These are phyloP conservation scores for Drosophila azteca DNA, from an alignment of 1,140 invertebrate species.

Conservation along the genomic window DNA sequence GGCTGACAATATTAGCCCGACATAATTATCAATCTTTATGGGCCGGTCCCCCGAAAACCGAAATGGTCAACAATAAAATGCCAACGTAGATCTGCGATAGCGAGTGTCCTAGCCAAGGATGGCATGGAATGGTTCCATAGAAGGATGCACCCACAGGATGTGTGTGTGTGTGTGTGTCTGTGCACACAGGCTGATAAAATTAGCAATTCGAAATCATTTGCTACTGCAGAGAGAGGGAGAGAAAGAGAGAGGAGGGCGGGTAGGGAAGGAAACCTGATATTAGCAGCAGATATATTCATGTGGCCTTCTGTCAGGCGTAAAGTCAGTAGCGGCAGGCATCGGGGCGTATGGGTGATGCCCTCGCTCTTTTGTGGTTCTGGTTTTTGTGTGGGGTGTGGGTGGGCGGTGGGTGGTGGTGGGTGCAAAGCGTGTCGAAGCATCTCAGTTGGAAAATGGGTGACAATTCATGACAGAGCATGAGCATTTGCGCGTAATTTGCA, in stretches of 20 bases:
- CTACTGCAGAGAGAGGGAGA: too few species aligned
- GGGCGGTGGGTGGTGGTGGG: too few species aligned
- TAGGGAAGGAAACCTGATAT: slow-evolving; percentile 55
- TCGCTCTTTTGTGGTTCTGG: slow-evolving; percentile 48
- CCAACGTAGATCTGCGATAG: slow-evolving; percentile 41
- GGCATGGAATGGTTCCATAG: too few species aligned
- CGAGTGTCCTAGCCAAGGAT: slow-evolving; percentile 25
- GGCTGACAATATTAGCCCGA: slow-evolving; percentile 69
- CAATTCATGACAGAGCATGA: slow-evolving; percentile 75
- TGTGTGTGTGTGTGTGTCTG: slow-evolving; percentile 20
- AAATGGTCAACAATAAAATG: slow-evolving; percentile 69
- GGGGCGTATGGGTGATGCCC: slow-evolving; percentile 34
- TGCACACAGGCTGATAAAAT: slow-evolving; percentile 67
- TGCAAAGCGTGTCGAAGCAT: slow-evolving; percentile 71
- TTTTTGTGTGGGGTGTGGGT: background rate
- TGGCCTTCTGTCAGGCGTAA: slow-evolving; percentile 49
- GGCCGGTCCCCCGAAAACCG: slow-evolving; percentile 18
- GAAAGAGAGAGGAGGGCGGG: background rate
- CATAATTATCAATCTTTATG: slow-evolving; percentile 80
- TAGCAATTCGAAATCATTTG: slow-evolving; percentile 76
- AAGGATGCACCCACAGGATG: too few species aligned
- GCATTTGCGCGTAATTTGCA: slow-evolving; percentile 76
- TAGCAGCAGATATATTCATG: slow-evolving; percentile 80
- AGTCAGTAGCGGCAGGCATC: slow-evolving; percentile 33
- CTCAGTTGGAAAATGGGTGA: slow-evolving; percentile 79